Base-by-base conservation (phyloP, 1,140 invertebrate species). In the Cheumatopsyche charites region DNA sequence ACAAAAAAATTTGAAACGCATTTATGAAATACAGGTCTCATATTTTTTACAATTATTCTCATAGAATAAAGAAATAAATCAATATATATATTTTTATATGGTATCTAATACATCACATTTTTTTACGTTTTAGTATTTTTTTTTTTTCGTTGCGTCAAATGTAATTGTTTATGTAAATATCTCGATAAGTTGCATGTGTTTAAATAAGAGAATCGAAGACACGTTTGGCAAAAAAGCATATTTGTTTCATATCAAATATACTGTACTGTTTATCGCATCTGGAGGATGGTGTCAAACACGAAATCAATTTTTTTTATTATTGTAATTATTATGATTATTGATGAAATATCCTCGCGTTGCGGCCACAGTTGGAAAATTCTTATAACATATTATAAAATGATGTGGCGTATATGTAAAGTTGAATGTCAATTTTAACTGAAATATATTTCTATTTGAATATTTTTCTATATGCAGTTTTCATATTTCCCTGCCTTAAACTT, bases 371-470 rank as follows among this genome's bases (percentile, higher is more conserved):
- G n/a, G n/a, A n/a, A n/a, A n/a, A n/a, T n/a, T 68, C 9, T 3
- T 25, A n/a, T 25, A 25, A 9, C 15, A 55, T 55, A 49, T 36
- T 36, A 68, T 47, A 21, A 36, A n/a, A n/a, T n/a, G n/a, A 4
- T 29, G n/a, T 36, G 49, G 49, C 29, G 13, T 36, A 55, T 68
- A 68, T 68, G 66, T 68, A 74, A 72, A 67, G 68, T 73, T 75
- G 71, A 71, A 73, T 75, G 74, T 75, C 74, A 75, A 75, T 75
- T 75, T 75, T 72, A 75, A 67, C 23, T 75, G 71, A 70, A 67
- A 62, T 70, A 75, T 75, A 65, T 72, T 75, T 75, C 67, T 69
- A 74, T 75, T 75, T 73, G 65, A 73, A 70, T 75, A 75, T 71
- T 65, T 71, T 71, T 63, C 23, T 47, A 71, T 41, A 47, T 11